phyloP scores from a whole-genome alignment of 2,888 invertebrate genomes.

The Macrophya alboannulata region DNA sequence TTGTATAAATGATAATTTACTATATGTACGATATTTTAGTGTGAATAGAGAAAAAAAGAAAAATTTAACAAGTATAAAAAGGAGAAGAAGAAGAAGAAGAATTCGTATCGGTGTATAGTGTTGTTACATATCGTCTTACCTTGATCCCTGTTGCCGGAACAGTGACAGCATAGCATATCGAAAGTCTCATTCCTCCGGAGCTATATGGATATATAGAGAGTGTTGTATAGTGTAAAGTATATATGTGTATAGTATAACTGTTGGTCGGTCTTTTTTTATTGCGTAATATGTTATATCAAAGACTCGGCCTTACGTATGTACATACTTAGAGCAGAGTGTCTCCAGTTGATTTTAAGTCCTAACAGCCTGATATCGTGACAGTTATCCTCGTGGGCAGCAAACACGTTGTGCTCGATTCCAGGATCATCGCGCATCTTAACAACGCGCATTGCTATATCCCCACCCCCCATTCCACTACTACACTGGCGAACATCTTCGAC shows the following conservation, averaged over 20 bases:
- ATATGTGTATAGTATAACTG: slow-evolving; percentile 12
- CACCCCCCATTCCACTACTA: background rate
- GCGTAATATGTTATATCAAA: slow-evolving; percentile 12
- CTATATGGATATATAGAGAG: background rate
- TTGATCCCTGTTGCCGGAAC: slow-evolving; percentile 28
- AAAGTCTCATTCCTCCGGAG: slow-evolving; percentile 32
- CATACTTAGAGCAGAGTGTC: background rate
- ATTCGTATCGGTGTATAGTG: background rate
- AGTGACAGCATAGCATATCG: slow-evolving; percentile 43
- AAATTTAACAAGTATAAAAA: background rate
- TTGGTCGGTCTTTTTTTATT: background rate
- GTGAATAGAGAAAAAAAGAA: background rate
- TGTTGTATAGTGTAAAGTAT: background rate
- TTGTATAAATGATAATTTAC: background rate
- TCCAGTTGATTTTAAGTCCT: slow-evolving; percentile 4
- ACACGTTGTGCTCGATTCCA: slow-evolving; percentile 32
- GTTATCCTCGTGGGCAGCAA: slow-evolving; percentile 41
- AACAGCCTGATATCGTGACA: slow-evolving; percentile 20
- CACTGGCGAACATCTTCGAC: background rate
- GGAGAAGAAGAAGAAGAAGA: background rate
- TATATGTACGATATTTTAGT: background rate
- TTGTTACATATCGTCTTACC: slow-evolving; percentile 22
- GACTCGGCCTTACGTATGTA: background rate
- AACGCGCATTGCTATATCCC: slow-evolving; percentile 40
- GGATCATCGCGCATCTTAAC: slow-evolving; percentile 46